Conservation (phyloP, 2,888 invertebrate species). For the Hydrotaea diabolus region DNA sequence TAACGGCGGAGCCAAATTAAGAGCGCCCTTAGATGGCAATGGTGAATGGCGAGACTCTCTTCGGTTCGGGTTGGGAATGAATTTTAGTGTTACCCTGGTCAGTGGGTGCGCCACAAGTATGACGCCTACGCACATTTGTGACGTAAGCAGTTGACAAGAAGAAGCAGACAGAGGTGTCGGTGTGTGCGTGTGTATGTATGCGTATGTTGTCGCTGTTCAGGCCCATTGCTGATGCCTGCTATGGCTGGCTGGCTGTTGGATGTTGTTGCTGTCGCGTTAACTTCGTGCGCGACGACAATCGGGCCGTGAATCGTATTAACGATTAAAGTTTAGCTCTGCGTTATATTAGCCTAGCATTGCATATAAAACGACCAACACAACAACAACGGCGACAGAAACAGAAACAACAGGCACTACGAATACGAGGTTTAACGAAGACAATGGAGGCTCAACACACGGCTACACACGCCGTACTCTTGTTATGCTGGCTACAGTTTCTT, state of each 20-base stretch:
- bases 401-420: slow-evolving; percentile 2
- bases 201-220: slow-evolving; percentile 9
- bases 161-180: slow-evolving; percentile 33
- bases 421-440: slow-evolving; percentile 16
- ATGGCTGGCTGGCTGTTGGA: slow-evolving; percentile 11
- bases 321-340: slow-evolving; percentile 33
- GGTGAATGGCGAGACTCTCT: slow-evolving; percentile 44
- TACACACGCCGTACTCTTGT: neutral
- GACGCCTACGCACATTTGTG: slow-evolving; percentile 81
- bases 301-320: slow-evolving; percentile 41
- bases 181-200: slow-evolving; percentile 11
- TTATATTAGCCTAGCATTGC: slow-evolving; percentile 15
- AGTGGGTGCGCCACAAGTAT: slow-evolving; percentile 80
- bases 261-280: neutral
- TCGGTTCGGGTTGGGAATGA: neutral
- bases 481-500: neutral
- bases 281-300: slow-evolving; percentile 49
- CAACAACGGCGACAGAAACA: slow-evolving; percentile 12
- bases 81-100: slow-evolving; percentile 67
- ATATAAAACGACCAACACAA: neutral
- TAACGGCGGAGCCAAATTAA: too few relatives aligned
- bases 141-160: slow-evolving; percentile 76
- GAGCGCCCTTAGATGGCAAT: neutral
- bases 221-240: slow-evolving; percentile 32
- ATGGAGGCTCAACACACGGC: neutral